Conservation (phyloP, 2,113 vertebrate genomes). For the Pteronura brasiliensis region DNA sequence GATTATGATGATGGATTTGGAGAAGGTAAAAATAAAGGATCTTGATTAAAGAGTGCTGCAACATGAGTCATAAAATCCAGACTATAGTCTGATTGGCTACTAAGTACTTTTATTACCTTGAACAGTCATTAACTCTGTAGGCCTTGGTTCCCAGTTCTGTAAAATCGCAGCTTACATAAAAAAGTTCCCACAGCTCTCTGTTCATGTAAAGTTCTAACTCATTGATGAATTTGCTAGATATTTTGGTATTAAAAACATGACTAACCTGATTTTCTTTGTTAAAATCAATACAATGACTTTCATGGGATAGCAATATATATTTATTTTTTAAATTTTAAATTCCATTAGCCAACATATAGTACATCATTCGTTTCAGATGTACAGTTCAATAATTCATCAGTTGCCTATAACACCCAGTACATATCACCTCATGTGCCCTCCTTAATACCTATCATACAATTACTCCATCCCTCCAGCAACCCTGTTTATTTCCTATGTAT, state of each 20-base stretch:
- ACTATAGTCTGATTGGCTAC: background rate
- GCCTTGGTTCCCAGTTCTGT: background rate
- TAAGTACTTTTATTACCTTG: slow-evolving; percentile 5
- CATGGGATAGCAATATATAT: background rate
- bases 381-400: too few species aligned
- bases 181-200: background rate
- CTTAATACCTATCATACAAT: too few species aligned
- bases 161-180: background rate
- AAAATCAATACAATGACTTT: background rate
- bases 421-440: too few species aligned
- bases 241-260: background rate
- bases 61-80: background rate
- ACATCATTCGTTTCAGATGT: too few species aligned
- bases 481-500: too few species aligned
- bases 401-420: too few species aligned
- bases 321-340: background rate
- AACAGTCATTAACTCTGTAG: background rate
- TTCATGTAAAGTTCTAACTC: slow-evolving; percentile 6
- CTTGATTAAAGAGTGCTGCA: background rate
- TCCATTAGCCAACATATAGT: background rate
- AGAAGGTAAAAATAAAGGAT: background rate
- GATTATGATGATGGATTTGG: background rate
- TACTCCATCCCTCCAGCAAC: too few species aligned
- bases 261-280: background rate
- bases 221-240: background rate